Evolutionary conservation across 2,888 invertebrate species (phyloP), one percentile per base, ranked within the genome.

Genomic region (Limnephilus lunatus): DNA sequence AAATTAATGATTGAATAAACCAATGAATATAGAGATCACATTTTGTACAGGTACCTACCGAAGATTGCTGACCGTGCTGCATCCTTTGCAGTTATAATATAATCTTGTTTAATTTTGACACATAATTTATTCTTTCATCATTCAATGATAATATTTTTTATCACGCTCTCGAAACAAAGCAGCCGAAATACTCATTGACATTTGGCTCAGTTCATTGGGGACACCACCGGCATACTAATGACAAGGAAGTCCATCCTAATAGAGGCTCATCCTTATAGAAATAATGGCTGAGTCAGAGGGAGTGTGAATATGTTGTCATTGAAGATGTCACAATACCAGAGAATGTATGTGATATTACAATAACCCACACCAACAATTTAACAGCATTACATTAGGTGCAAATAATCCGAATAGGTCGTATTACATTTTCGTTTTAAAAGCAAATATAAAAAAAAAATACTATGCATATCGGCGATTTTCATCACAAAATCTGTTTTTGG

Each of bases 221-320:
- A 68, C 68, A 35, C 85, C 15, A 14, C 39, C 32, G 39, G 85
- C 32, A 80, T 89, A 89, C 80, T 88, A 88, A 89, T 80, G 12
- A 68, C 31, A 19, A 89, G 88, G 88, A 89, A 32, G 80, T 81
- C 32, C 87, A 31, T 5, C 88, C 88, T 32, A 89, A 89, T 81
- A 68, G 35, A 44, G 86, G 32, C 80, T 39, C 68, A 68, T 68
- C 68, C 68, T 68, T 68, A 25, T 68, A 68, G 68, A 68, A 68
- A 68, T 68, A 68, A 68, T 68, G 25, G 68, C 68, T 68, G 68
- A 68, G 68, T 68, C 68, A 68, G 68, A 68, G 9, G 68, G 9
- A 7, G n/a, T 68, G 68, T 68, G 68, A 9, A 68, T n/a, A 68
- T 68, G 68, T 68, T 68, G 68, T n/a, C 68, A 68, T 68, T 68